Percentiles rank a stretch among this genome's conserved stretches.
Evolutionary conservation across 2,113 vertebrate species (phyloP).

Genomic region (Microcebus lehilahytsara): DNA sequence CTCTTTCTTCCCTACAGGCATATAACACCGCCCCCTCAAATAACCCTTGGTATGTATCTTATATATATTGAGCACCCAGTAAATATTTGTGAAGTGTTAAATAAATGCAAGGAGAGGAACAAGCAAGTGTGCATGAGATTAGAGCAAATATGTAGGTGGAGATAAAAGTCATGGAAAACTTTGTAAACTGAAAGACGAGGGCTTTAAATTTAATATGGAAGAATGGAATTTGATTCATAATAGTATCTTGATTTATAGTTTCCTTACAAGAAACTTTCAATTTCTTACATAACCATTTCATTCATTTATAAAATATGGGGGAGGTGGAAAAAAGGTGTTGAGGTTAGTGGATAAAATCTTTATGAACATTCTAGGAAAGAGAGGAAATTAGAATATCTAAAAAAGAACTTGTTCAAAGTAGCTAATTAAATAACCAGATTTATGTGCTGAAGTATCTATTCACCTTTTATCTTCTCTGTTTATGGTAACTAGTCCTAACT

Average conservation of each 20-base stretch:
- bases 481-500: neutral
- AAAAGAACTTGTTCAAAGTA: neutral
- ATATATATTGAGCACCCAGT: neutral
- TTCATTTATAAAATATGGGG: slow-evolving; percentile 25
- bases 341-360: neutral
- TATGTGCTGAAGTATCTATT: neutral
- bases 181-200: neutral
- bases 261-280: slow-evolving; percentile 33
- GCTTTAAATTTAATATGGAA: slow-evolving; percentile 13
- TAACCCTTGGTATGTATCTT: neutral
- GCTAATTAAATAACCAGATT: neutral
- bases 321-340: neutral
- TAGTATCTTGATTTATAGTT: slow-evolving; percentile 13
- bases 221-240: slow-evolving; percentile 37
- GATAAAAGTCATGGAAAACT: slow-evolving; percentile 26
- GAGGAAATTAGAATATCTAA: neutral
- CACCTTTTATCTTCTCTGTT: neutral
- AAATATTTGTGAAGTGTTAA: slow-evolving; percentile 8
- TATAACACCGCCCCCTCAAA: neutral
- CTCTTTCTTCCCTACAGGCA: slow-evolving; percentile 44
- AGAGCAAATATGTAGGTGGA: neutral
- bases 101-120: neutral
- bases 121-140: neutral
- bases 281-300: slow-evolving; percentile 19
- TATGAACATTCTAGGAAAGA: neutral